Evolutionary conservation across 2,888 invertebrate species (phyloP).

Genomic region (Clunio marinus): DNA sequence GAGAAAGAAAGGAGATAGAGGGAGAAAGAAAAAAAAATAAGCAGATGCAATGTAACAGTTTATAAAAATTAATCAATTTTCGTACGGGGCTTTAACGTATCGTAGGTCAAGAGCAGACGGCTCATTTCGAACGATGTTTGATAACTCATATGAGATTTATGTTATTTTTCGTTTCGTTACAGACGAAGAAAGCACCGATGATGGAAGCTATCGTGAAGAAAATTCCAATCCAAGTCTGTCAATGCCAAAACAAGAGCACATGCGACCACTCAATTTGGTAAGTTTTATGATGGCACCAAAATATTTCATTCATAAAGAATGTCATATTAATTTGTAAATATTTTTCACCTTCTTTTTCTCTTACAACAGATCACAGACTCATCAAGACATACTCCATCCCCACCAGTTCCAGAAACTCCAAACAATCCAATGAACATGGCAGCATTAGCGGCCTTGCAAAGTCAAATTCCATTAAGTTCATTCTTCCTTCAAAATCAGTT

Average conservation of each 20-base stretch:
- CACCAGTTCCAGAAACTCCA: conserved; percentile 42
- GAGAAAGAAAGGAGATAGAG: background rate
- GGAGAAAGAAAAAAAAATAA: too few relatives aligned
- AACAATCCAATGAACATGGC: conserved; percentile 43
- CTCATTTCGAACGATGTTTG: too few relatives aligned
- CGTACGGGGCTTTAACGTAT: conserved; percentile 27
- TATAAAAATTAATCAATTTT: conserved; percentile 39
- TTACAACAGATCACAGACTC: conserved; percentile 40
- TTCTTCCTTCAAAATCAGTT: conserved; percentile 46
- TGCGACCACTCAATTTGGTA: conserved; percentile 41
- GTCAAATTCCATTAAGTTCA: conserved; percentile 44
- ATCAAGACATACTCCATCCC: conserved; percentile 40
- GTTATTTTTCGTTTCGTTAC: conserved; percentile 1
- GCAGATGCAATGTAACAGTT: conserved; percentile 38
- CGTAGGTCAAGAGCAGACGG: conserved; percentile 36
- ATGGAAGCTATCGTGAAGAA: conserved; percentile 36
- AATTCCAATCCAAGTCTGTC: conserved; percentile 38
- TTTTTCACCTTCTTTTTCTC: background rate
- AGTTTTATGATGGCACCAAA: conserved; percentile 17
- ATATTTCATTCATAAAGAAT: too few relatives aligned
- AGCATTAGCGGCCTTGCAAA: conserved; percentile 45
- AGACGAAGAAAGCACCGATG: conserved; percentile 36
- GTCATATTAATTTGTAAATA: conserved; percentile 40
- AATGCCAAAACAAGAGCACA: conserved; percentile 32
- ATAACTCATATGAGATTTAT: background rate